A percentile compares a stretch with the other conserved stretches of the same genome.
Conservation (phyloP, 2,797 vertebrate species). For the Enteromius paludinosus region DNA sequence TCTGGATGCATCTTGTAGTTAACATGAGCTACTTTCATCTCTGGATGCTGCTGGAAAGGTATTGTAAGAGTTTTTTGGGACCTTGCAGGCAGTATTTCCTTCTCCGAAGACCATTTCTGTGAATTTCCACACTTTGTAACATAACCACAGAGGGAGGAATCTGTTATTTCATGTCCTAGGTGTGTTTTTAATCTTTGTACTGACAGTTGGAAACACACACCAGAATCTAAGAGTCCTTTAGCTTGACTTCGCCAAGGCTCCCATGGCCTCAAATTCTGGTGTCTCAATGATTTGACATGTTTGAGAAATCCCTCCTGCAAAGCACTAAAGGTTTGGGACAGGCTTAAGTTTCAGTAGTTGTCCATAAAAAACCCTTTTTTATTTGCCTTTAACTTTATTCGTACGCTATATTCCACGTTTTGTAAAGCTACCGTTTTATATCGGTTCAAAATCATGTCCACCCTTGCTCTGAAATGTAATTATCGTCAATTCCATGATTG, state of each 20-base stretch:
- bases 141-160: slow-evolving; percentile 2
- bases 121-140: slow-evolving; percentile 1
- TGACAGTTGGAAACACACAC: slow-evolving; percentile 37
- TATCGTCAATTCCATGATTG: not conserved
- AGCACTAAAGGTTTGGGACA: not conserved
- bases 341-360: slow-evolving; percentile 14
- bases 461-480: not conserved
- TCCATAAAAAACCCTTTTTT: not conserved
- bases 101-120: not conserved
- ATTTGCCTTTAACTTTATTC: not conserved
- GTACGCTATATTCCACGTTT: not conserved
- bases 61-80: not conserved
- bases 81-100: not conserved
- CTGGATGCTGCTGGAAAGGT: slow-evolving; percentile 36
- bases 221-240: slow-evolving; percentile 46
- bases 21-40: slow-evolving; percentile 52
- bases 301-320: slow-evolving; percentile 32
- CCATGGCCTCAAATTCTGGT: slow-evolving; percentile 2
- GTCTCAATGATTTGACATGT: slow-evolving; percentile 35
- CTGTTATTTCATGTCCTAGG: not conserved
- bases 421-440: not conserved
- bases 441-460: not conserved
- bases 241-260: slow-evolving; percentile 50
- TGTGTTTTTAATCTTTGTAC: slow-evolving; percentile 59
- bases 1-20: slow-evolving; percentile 25